Base-by-base conservation (phyloP, 1,140 invertebrate species). In the Wiebesia pumilae region DNA sequence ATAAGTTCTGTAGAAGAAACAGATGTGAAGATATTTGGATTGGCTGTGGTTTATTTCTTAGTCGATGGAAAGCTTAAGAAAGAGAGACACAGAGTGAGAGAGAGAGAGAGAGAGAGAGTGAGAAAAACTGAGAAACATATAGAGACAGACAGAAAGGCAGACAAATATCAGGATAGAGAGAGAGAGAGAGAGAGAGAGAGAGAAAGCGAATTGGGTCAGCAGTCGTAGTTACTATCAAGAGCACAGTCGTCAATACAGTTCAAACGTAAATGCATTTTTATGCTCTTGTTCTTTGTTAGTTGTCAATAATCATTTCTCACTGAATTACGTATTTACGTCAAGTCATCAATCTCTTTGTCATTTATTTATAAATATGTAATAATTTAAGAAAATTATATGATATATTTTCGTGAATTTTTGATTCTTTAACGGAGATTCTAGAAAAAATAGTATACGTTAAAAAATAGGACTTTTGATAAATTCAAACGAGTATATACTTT, bases 161-260 rank as follows among this genome's bases (percentile, higher is more conserved):
- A 79, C 9, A n/a, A n/a, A n/a, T n/a, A n/a, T n/a, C n/a, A n/a
- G n/a, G n/a, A n/a, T n/a, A n/a, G 75, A 33, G 30, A 79, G 30
- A 65, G 35, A 38, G 54, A 58, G 2, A n/a, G 21, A 35, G 51
- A 30, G 21, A 58, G 58, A 3, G 79, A 81, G 35, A 81, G 58
- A 81, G 79, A 62, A 33, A 43, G 79, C 35, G 35, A 81, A 67
- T 30, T 40, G n/a, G 79, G 79, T 81, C 83, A 78, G 38, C 69
- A 84, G 67, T 54, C 69, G 19, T n/a, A 58, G n/a, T 35, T 79
- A n/a, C 43, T n/a, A 30, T 35, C 65, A 16, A 33, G 33, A 69
- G 10, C 33, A 69, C 14, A 69, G 65, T 69, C 21, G 30, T 69
- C 12, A 69, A 24, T 69, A 69, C 9, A 33, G 43, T 43, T 69